Conservation (phyloP, 1,140 invertebrate genomes). For the Laodelphax striatellus region DNA sequence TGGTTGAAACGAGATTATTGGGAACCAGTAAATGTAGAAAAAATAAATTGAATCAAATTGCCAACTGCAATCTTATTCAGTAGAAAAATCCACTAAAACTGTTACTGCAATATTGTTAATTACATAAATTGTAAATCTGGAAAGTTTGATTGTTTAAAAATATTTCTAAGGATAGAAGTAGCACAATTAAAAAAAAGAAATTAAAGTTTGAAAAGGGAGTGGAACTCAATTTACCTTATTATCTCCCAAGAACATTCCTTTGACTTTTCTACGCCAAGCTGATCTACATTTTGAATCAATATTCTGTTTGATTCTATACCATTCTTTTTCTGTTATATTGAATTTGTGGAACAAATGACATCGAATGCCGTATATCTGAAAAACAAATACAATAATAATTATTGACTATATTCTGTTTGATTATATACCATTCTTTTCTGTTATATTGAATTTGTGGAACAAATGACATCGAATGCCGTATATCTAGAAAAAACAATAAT, state of each 20-base stretch:
- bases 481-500: conserved; percentile 25
- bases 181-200: too few species aligned
- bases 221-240: conserved; percentile 21
- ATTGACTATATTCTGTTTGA: conserved; percentile 37
- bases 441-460: conserved; percentile 37
- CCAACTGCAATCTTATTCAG: too few species aligned
- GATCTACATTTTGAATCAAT: conserved; percentile 43
- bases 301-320: conserved; percentile 43
- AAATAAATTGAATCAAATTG: too few species aligned
- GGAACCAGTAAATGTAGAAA: too few species aligned
- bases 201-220: too few species aligned
- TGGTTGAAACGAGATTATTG: too few species aligned
- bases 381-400: conserved; percentile 5
- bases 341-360: conserved; percentile 41
- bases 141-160: too few species aligned
- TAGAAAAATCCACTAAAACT: too few species aligned
- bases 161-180: too few species aligned
- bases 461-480: conserved; percentile 43
- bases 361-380: conserved; percentile 38
- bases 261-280: conserved; percentile 32
- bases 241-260: conserved; percentile 23
- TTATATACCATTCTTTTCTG: conserved; percentile 41
- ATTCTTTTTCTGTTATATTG: conserved; percentile 37
- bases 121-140: too few species aligned
- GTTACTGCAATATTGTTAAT: too few species aligned